Conservation (phyloP, 2,888 invertebrate genomes). For the Pedicia rivosa region DNA sequence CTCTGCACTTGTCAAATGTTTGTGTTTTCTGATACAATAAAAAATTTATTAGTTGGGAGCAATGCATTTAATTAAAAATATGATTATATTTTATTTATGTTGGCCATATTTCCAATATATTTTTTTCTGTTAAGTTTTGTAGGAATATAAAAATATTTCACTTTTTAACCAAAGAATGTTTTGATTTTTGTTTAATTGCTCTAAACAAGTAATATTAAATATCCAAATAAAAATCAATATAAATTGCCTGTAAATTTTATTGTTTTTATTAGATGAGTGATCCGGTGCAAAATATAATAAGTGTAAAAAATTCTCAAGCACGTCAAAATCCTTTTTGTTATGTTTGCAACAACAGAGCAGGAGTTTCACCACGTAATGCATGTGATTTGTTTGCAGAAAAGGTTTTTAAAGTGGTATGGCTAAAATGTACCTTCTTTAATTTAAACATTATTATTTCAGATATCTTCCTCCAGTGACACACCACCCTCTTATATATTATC, state of each 20-base stretch:
- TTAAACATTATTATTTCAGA: too few relatives aligned
- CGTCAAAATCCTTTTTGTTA: constrained; percentile 1
- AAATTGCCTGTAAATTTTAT: too few relatives aligned
- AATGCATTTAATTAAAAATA: not conserved
- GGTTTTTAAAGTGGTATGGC: not conserved
- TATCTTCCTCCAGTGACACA: constrained; percentile 1
- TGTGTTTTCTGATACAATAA: not conserved
- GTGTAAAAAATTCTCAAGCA: too few relatives aligned
- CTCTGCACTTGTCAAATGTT: not conserved
- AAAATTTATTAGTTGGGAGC: not conserved
- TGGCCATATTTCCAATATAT: not conserved
- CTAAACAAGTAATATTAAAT: too few relatives aligned
- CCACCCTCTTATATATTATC: constrained; percentile 12
- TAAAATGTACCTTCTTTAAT: not conserved
- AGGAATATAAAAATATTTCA: too few relatives aligned
- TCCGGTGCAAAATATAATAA: too few relatives aligned
- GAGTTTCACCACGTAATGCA: not conserved
- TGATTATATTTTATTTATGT: not conserved
- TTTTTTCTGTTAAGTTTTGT: not conserved
- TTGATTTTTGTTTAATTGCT: too few relatives aligned
- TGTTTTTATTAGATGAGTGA: too few relatives aligned
- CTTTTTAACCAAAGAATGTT: too few relatives aligned
- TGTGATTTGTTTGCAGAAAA: constrained; percentile 1
- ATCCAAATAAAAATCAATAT: too few relatives aligned
- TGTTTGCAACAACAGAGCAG: not conserved